A percentile compares a stretch with the other conserved stretches of the same genome.
These are phyloP conservation scores for Abrostola tripartita DNA, from an alignment of 2,888 invertebrate genomes.

Conservation along the genomic window DNA sequence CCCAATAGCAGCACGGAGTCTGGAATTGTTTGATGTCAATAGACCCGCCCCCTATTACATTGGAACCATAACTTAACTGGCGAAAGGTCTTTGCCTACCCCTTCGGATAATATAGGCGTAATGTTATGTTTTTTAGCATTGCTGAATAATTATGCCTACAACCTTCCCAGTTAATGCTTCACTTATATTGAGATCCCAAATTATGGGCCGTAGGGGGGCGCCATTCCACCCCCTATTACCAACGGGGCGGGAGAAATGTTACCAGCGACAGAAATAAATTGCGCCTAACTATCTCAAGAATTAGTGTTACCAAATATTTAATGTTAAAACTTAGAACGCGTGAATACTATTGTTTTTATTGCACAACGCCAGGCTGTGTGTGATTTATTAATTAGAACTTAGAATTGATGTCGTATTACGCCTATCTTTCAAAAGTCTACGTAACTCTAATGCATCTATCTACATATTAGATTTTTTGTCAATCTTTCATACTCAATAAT, in stretches of 20 bases:
- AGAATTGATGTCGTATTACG: neutral
- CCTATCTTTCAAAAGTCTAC: too few species aligned
- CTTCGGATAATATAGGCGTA: neutral
- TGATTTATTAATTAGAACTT: neutral
- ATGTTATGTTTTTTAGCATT: neutral
- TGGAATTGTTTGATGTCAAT: too few species aligned
- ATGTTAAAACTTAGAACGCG: neutral
- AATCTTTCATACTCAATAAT: too few species aligned
- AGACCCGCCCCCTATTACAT: too few species aligned
- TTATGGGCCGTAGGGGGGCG: slow-evolving; percentile 16
- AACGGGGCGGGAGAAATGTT: slow-evolving; percentile 19
- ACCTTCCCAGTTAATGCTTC: slow-evolving; percentile 15
- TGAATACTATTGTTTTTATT: neutral
- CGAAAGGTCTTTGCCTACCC: too few species aligned
- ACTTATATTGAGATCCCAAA: slow-evolving; percentile 23
- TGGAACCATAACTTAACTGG: too few species aligned
- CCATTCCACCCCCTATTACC: slow-evolving; percentile 20
- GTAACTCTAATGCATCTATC: too few species aligned
- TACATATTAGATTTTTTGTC: too few species aligned
- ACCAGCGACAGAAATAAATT: slow-evolving; percentile 40
- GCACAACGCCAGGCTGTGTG: neutral
- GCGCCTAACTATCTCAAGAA: slow-evolving; percentile 14
- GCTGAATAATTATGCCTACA: slow-evolving; percentile 20
- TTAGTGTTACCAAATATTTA: neutral
- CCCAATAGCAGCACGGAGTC: too few species aligned